A percentile compares a stretch with the other conserved stretches of the same genome.
These are phyloP conservation scores for Aphidoletes aphidimyza DNA, from an alignment of 2,888 invertebrate species.

Conservation along the genomic window DNA sequence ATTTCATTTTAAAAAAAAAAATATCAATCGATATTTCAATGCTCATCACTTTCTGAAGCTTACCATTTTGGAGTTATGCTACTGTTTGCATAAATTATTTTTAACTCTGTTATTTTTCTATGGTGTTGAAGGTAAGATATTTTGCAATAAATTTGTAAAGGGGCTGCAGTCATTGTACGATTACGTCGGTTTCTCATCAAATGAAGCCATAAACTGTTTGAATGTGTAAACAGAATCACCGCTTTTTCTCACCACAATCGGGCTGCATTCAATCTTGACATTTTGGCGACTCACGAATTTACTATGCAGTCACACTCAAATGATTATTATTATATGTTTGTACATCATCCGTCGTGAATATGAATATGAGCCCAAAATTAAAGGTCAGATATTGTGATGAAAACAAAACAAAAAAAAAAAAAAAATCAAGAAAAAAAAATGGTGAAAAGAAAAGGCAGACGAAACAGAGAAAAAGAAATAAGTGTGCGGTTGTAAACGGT, in stretches of 20 bases:
- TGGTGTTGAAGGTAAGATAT: slow-evolving; percentile 25
- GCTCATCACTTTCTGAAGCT: not conserved
- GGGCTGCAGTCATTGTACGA: not conserved
- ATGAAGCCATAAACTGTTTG: no score
- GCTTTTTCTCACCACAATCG: no score
- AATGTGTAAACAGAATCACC: no score
- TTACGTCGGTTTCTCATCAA: not conserved
- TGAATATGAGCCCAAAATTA: no score
- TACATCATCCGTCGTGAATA: no score
- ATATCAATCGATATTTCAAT: slow-evolving; percentile 35
- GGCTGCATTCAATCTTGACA: no score
- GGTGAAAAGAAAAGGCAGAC: not conserved
- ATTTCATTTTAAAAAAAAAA: not conserved
- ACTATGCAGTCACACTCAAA: no score
- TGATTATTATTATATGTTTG: no score
- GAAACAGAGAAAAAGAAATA: not conserved
- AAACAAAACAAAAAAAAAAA: not conserved
- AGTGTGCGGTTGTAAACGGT: not conserved
- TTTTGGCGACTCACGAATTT: no score
- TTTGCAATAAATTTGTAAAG: not conserved
- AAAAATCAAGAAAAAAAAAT: not conserved
- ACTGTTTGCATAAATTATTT: slow-evolving; percentile 21
- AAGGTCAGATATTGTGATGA: not conserved
- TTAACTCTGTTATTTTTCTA: no score
- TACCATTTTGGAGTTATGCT: not conserved